A percentile compares a stretch with the other conserved stretches of the same genome.
Evolutionary conservation across 1,140 invertebrate species (phyloP).

Genomic region (Watersipora subatra): DNA sequence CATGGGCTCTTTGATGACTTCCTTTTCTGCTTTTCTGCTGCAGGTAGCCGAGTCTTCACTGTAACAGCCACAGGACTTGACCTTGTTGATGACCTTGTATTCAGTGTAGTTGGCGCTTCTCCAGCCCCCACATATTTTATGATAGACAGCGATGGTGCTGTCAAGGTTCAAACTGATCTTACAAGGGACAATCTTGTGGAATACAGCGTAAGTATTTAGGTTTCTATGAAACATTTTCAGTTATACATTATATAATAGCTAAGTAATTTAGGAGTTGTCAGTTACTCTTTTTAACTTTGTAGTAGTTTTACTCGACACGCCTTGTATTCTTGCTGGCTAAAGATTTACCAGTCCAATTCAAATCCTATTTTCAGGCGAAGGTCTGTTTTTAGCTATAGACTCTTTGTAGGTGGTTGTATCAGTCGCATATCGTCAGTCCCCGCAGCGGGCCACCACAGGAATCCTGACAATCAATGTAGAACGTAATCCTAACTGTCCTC

Average conservation of each 20-base stretch:
- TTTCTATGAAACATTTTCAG: no score
- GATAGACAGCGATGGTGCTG: not conserved
- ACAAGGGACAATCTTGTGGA: not conserved
- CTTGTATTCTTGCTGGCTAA: no score
- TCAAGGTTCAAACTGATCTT: not conserved
- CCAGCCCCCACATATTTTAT: not conserved
- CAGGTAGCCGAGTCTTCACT: not conserved
- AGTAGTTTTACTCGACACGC: no score
- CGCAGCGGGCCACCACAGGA: constrained; percentile 44
- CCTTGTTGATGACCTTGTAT: not conserved
- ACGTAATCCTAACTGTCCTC: constrained; percentile 54
- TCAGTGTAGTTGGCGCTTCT: not conserved
- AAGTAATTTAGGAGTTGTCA: no score
- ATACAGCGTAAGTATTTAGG: not conserved
- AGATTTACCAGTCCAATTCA: no score
- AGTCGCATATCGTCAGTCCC: not conserved
- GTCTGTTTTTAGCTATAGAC: no score
- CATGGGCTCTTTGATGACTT: no score
- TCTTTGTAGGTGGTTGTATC: not conserved
- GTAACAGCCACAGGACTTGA: not conserved
- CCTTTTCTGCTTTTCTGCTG: no score
- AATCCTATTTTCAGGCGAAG: no score
- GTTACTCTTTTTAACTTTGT: no score
- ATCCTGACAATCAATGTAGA: constrained; percentile 67
- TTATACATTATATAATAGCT: no score